Base-by-base conservation (phyloP, 2,113 vertebrate genomes). In the Bufo gargarizans region DNA sequence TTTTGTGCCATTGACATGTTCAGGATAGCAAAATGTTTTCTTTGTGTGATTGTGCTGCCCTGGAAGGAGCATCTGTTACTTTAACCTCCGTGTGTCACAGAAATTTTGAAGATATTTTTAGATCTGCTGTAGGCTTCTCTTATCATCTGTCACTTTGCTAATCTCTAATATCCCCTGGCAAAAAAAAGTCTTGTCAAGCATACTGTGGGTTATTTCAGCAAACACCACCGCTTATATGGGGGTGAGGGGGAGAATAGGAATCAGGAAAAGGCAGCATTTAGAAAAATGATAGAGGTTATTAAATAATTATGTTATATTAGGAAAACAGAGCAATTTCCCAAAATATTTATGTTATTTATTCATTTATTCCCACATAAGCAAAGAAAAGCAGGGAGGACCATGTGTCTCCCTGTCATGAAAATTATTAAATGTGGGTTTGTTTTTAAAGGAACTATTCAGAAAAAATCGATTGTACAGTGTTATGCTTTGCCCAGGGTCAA, bases 131-230 rank as follows among this genome's bases (percentile, higher is more conserved):
- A 67, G 85, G 82, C 65, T 53, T 84, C 82, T 84, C 63, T 69
- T 84, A 84, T 84, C 82, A 84, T 71, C 82, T 85, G 83, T 85
- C 69, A 85, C 83, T 85, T 58, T 58, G 19, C 63, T 85, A 85
- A 85, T 58, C 83, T 56, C 22, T 50, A 33, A n/a, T 45, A 72
- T 43, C 82, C 55, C 65, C 33, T 19, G 20, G 69, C 83, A 55
- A 63, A 58, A 56, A 71, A 50, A 67, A 49, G 4, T 55, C 53
- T 20, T 55, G 10, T 45, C 50, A 22, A 43, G 53, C 16, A 58
- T 19, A 74, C 10, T 69, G 59, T 20, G 6, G 14, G 82, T 69
- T n/a, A 69, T 22, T 69, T 33, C 2, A 33, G 20, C 47, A 71
- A 43, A 69, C 63, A 50, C 65, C 50, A 71, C 12, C 14, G n/a